A percentile compares a stretch with the other conserved stretches of the same genome.
Evolutionary conservation across 2,797 vertebrate species (phyloP).

Genomic region (Siniperca scherzeri): DNA sequence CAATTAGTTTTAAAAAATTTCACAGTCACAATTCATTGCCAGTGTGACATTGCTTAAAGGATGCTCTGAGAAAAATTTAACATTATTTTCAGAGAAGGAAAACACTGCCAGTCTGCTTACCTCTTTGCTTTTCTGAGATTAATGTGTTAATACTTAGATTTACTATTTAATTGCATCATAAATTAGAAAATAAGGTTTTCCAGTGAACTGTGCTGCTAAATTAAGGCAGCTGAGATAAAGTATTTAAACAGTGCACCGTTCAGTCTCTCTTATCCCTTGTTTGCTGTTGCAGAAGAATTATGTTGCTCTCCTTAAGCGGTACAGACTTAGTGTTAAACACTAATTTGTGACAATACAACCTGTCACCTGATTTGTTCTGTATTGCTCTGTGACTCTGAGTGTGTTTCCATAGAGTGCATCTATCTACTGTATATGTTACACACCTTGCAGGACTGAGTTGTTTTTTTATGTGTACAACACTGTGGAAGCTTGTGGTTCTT

Average conservation of each 20-base stretch:
- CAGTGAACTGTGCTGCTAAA: not conserved
- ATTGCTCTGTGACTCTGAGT: not conserved
- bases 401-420: not conserved
- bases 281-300: slow-evolving; percentile 2
- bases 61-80: slow-evolving; percentile 5
- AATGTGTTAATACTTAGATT: slow-evolving; percentile 5
- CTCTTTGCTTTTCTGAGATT: not conserved
- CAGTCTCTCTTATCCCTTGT: not conserved
- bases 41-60: not conserved
- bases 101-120: not conserved
- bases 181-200: not conserved
- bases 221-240: slow-evolving; percentile 4
- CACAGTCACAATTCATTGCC: not conserved
- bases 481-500: not conserved
- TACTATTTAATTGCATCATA: not conserved
- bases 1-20: not conserved
- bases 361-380: not conserved
- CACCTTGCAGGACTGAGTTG: not conserved
- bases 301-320: not conserved
- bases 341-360: not conserved
- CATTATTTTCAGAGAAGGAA: not conserved
- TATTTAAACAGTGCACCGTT: slow-evolving; percentile 8
- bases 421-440: not conserved
- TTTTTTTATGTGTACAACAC: not conserved
- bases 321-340: not conserved